A percentile compares a stretch with the other conserved stretches of the same genome.
Evolutionary conservation across 2,113 vertebrate genomes (phyloP).

Genomic region (Plotosus lineatus): DNA sequence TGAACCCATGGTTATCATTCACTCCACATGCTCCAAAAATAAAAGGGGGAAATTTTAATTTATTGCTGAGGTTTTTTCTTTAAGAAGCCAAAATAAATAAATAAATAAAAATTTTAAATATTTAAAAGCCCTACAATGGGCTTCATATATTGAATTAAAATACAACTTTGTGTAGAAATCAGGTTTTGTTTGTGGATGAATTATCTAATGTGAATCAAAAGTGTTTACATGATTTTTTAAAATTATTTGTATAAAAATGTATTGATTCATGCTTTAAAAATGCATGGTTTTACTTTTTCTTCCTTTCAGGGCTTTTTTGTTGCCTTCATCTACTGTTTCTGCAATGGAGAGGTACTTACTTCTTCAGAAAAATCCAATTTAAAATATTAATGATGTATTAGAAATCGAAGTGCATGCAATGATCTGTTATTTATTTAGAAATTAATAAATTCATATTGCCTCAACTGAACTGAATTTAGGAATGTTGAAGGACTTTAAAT

Average conservation of each 20-base stretch:
- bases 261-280: not conserved
- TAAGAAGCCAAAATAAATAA: not conserved
- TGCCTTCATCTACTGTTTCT: conserved; percentile 84
- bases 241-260: not conserved
- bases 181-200: not conserved
- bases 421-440: not conserved
- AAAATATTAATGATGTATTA: not conserved
- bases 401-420: not conserved
- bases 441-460: no score
- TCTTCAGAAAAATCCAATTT: not conserved
- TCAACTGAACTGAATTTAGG: no score
- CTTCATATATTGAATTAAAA: not conserved
- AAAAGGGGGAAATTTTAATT: not conserved
- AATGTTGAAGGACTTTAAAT: no score
- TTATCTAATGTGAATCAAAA: not conserved
- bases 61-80: not conserved
- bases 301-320: conserved; percentile 78
- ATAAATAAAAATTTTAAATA: no score
- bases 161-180: not conserved
- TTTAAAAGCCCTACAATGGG: not conserved
- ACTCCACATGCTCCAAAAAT: not conserved
- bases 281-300: not conserved
- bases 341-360: conserved; percentile 77
- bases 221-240: no score
- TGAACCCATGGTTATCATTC: not conserved